Conservation (phyloP, 2,888 invertebrate genomes). For the Nudaria mundana region DNA sequence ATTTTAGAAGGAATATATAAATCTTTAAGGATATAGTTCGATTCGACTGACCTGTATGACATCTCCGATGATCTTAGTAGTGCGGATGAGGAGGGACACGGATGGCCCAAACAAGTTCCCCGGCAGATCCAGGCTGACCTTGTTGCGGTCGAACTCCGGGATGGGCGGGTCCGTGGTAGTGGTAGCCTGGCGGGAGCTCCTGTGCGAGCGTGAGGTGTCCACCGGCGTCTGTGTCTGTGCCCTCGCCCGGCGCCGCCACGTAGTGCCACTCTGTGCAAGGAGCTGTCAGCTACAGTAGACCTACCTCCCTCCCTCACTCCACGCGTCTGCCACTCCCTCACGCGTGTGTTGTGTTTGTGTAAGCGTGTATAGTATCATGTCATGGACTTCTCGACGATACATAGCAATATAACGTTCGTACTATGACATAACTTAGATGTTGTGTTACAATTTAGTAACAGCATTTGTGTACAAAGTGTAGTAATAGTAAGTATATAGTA, state of each 20-base stretch:
- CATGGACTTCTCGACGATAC: neutral
- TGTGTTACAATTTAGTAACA: too few species aligned
- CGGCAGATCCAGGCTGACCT: constrained; percentile 85
- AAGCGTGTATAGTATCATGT: neutral
- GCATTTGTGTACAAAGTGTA: neutral
- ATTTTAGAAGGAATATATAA: too few species aligned
- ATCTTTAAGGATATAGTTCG: too few species aligned
- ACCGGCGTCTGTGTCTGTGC: constrained; percentile 9
- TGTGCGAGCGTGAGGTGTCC: constrained; percentile 2
- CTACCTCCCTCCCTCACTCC: neutral
- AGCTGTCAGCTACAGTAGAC: too few species aligned
- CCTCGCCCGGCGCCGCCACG: constrained; percentile 47
- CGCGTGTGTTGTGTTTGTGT: neutral
- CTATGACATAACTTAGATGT: too few species aligned
- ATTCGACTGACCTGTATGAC: constrained; percentile 80
- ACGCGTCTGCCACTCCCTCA: neutral
- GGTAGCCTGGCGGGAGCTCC: constrained; percentile 46
- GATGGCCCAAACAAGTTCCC: constrained; percentile 84
- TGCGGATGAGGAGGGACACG: constrained; percentile 84
- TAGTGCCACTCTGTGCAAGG: constrained; percentile 55
- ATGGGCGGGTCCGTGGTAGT: constrained; percentile 55
- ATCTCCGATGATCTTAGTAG: constrained; percentile 84
- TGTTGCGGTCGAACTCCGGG: constrained; percentile 83
- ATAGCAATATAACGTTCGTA: too few species aligned
- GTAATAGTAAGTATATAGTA: too few species aligned